Base-by-base conservation (phyloP, 2,888 invertebrate species). In the Campoletis raptor region DNA sequence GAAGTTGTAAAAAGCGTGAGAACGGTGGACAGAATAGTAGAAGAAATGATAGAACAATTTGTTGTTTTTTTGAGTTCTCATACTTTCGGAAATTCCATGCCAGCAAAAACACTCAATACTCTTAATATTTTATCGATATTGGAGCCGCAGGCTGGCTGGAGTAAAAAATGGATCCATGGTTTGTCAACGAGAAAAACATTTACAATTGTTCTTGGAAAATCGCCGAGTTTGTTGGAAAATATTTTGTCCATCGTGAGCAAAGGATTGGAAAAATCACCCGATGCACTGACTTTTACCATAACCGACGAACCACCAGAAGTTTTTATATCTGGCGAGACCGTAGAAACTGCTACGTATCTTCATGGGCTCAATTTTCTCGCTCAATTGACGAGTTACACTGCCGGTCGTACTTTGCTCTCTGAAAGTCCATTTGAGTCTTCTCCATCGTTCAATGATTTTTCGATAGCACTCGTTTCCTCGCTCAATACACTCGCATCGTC, bases 111-210 rank as follows among this genome's bases (percentile, higher is more conserved):
- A 6, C 86, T 94, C 4, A 92, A 89, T 37, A 86, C 91, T 4
- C 66, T 94, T 8, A 92, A 94, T 57, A 89, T 94, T 3, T 67
- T 94, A 30, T 91, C 94, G 7, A 82, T 94, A 2, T 70, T 94
- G 66, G 93, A 94, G 66, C 94, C 94, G 0, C 90, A 91, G 40
- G 93, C 93, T 0, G 88, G 90, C 52, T 94, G 94, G 94, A 91
- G 92, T 69, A 90, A 83, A 72, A 93, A 91, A 66, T 94, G 94
- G 94, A 91, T 92, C 61, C 92, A 93, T 42, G 90, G 89, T 85
- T 88, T 92, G 21, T 83, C 91, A 48, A 93, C 92, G 1, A 90
- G 94, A 70, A 93, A 84, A 87, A 89, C 88, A 18, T 89, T 94
- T 3, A 87, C 92, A 15, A 24, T 83, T 15, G 90, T 91, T n/a